Evolutionary conservation across 2,113 vertebrate species (phyloP).

Genomic region (Phodopus roborovskii): DNA sequence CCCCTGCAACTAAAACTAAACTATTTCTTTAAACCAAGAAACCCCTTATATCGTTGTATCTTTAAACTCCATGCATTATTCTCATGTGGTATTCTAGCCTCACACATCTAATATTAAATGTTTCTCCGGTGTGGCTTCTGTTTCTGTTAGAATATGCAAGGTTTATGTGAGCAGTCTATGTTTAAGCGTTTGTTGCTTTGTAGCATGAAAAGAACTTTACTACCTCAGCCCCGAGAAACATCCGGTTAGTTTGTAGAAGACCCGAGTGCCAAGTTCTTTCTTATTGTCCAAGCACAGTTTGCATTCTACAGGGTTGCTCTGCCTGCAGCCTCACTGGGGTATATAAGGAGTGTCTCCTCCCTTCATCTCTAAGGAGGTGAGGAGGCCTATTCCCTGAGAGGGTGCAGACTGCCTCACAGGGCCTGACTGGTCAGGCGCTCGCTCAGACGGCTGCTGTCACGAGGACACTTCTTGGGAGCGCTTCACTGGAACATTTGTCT

Average conservation of each 20-base stretch:
- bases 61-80: neutral
- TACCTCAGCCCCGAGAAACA: neutral
- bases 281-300: neutral
- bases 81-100: neutral
- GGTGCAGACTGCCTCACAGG: neutral
- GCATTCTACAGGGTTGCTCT: neutral
- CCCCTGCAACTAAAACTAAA: neutral
- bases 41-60: neutral
- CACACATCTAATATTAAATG: neutral
- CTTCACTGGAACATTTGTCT: constrained; percentile 76
- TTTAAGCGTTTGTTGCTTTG: neutral
- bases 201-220: neutral
- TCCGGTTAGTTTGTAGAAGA: neutral
- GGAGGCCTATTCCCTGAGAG: neutral
- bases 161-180: neutral
- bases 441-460: neutral
- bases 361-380: neutral
- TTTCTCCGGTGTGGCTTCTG: neutral
- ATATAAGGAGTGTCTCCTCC: no score
- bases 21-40: neutral
- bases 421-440: neutral
- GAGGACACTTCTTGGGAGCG: constrained; percentile 52
- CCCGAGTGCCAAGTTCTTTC: neutral
- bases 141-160: neutral
- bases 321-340: neutral